These are phyloP conservation scores for Chouioia cunea DNA, from an alignment of 2,888 invertebrate genomes.

Conservation along the genomic window DNA sequence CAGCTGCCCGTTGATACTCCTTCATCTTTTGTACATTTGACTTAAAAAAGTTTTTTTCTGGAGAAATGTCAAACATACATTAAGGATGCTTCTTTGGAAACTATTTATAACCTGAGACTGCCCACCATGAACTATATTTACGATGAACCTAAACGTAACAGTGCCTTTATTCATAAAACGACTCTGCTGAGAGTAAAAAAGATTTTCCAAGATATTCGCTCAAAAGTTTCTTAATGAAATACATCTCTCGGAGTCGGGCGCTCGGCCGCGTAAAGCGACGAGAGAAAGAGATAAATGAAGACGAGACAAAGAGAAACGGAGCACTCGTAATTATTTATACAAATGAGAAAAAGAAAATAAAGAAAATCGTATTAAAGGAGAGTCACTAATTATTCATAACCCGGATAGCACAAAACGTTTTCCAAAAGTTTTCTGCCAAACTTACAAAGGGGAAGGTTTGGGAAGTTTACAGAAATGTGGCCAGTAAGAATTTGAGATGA, in stretches of 20 bases:
- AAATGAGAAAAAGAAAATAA: background rate
- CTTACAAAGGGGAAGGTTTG: background rate
- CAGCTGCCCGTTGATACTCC: too few relatives aligned
- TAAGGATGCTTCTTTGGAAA: too few relatives aligned
- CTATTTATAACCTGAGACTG: too few relatives aligned
- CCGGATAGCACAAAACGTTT: too few relatives aligned
- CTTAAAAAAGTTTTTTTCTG: too few relatives aligned
- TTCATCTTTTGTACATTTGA: too few relatives aligned
- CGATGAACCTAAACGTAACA: too few relatives aligned
- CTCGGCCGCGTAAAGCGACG: background rate
- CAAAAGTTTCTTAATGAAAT: constrained; percentile 38
- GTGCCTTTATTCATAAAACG: too few relatives aligned
- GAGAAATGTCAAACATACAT: too few relatives aligned
- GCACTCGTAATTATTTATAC: constrained; percentile 38
- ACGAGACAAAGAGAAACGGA: constrained; percentile 13
- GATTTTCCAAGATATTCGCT: constrained; percentile 25
- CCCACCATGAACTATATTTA: too few relatives aligned
- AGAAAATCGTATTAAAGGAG: background rate
- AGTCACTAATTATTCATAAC: constrained; percentile 25
- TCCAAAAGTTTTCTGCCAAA: too few relatives aligned
- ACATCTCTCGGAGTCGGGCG: constrained; percentile 28
- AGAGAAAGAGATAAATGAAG: background rate
- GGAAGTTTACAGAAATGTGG: constrained; percentile 27
- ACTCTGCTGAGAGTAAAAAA: background rate
- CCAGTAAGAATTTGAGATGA: too few relatives aligned